Percentiles rank a stretch among this genome's conserved stretches.
phyloP scores from a whole-genome alignment of 2,797 vertebrate species.

The Babyrousa celebensis region DNA sequence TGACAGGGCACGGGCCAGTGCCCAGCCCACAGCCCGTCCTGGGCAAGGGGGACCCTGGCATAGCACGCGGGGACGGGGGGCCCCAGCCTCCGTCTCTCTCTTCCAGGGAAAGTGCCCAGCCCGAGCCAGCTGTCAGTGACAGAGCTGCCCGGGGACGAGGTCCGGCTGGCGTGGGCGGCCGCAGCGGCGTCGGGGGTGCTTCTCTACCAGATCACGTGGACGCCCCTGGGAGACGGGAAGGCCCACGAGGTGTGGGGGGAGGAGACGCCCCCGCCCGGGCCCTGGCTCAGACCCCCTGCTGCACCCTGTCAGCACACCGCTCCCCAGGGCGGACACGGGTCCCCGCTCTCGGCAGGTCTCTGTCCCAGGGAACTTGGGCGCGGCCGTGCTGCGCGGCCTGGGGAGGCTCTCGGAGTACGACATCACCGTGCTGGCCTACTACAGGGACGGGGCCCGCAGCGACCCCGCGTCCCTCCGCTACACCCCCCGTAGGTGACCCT shows the following conservation, averaged over 20 bases:
- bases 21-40: neutral
- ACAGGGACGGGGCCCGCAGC: constrained; percentile 95
- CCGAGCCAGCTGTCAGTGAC: constrained; percentile 94
- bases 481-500: constrained; percentile 93
- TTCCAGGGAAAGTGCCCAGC: constrained; percentile 94
- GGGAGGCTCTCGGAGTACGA: constrained; percentile 95
- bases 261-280: rapidly evolving
- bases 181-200: constrained; percentile 94
- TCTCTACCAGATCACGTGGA: constrained; percentile 98
- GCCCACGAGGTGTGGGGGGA: constrained; percentile 93
- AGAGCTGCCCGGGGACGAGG: constrained; percentile 93
- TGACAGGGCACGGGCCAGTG: rapidly evolving
- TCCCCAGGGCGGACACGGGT: neutral
- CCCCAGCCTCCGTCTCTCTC: neutral
- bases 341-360: constrained; percentile 91
- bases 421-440: constrained; percentile 96
- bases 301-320: neutral
- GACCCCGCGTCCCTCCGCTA: constrained; percentile 95
- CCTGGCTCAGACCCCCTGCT: too few species aligned
- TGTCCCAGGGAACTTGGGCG: constrained; percentile 92
- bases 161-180: constrained; percentile 94
- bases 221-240: constrained; percentile 94
- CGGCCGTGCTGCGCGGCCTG: constrained; percentile 93
- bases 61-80: neutral
- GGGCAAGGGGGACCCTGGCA: neutral